A percentile compares a stretch with the other conserved stretches of the same genome.
Conservation (phyloP, 2,888 invertebrate species). For the Dasypolia templi region DNA sequence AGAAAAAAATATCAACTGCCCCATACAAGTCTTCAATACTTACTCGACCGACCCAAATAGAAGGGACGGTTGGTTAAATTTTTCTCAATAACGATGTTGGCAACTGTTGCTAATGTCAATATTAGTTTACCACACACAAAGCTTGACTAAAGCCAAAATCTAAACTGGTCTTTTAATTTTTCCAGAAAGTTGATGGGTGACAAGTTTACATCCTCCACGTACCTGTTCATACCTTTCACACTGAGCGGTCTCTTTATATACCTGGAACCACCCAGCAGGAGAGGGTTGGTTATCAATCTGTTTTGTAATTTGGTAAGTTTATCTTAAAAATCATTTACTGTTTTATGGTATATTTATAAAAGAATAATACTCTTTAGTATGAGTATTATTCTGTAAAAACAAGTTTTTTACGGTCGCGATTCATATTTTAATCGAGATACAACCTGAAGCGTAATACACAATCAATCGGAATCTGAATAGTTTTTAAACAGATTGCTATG, state of each 20-base stretch:
- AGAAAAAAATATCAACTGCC: too few species aligned
- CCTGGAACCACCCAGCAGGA: slow-evolving; percentile 84
- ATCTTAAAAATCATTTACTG: background rate
- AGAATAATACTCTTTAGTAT: background rate
- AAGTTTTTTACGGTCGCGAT: background rate
- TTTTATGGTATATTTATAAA: too few species aligned
- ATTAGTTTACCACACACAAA: background rate
- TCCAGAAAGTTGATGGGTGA: slow-evolving; percentile 80
- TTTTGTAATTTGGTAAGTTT: slow-evolving; percentile 85
- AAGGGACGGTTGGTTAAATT: background rate
- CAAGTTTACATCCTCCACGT: slow-evolving; percentile 77
- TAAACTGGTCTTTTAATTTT: background rate
- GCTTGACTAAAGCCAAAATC: background rate
- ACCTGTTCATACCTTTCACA: slow-evolving; percentile 78
- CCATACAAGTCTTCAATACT: background rate
- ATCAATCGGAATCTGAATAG: too few species aligned
- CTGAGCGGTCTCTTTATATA: slow-evolving; percentile 83
- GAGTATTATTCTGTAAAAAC: background rate
- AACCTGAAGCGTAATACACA: too few species aligned
- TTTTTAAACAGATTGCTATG: too few species aligned
- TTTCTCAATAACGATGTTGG: background rate
- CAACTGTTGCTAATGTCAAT: background rate
- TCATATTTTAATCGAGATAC: background rate
- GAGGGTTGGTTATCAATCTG: slow-evolving; percentile 84
- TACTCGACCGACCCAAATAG: background rate